Evolutionary conservation across 2,797 vertebrate genomes (phyloP).

Genomic region (Peromyscus aztecus): DNA sequence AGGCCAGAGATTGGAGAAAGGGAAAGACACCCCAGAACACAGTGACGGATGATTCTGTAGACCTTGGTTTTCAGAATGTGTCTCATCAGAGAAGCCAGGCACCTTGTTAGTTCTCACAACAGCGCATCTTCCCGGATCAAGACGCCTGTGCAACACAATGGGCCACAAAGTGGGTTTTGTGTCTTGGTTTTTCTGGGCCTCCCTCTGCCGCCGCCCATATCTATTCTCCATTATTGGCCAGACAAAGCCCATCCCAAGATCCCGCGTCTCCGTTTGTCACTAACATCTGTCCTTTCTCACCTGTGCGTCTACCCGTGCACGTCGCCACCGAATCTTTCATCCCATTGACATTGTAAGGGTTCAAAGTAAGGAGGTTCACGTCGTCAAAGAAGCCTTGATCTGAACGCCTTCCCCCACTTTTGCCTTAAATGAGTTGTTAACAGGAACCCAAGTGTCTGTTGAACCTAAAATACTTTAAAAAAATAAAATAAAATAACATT

Average conservation of each 20-base stretch:
- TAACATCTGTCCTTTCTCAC: constrained; percentile 73
- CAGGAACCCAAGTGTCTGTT: constrained; percentile 84
- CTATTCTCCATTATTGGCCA: constrained; percentile 77
- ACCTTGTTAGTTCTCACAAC: constrained; percentile 75
- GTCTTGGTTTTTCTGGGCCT: constrained; percentile 76
- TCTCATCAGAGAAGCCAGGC: constrained; percentile 57
- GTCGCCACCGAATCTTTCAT: constrained; percentile 79
- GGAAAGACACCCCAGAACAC: constrained; percentile 14
- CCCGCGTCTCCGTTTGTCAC: constrained; percentile 46
- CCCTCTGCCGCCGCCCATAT: constrained; percentile 19
- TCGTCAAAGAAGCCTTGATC: constrained; percentile 86
- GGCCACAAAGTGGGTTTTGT: constrained; percentile 80
- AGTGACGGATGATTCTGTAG: neutral
- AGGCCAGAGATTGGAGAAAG: neutral
- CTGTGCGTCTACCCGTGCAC: constrained; percentile 69
- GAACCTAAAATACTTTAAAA: constrained; percentile 83
- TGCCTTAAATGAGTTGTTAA: constrained; percentile 85
- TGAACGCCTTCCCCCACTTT: constrained; percentile 76
- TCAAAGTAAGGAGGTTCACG: constrained; percentile 80
- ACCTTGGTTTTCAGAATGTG: neutral
- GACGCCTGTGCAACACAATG: constrained; percentile 76
- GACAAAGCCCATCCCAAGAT: constrained; percentile 79
- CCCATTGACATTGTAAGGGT: constrained; percentile 63
- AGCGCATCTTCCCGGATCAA: constrained; percentile 71
- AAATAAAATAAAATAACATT: constrained; percentile 76